Conservation (phyloP, 2,797 vertebrate species). For the Halcyon chelicuti region DNA sequence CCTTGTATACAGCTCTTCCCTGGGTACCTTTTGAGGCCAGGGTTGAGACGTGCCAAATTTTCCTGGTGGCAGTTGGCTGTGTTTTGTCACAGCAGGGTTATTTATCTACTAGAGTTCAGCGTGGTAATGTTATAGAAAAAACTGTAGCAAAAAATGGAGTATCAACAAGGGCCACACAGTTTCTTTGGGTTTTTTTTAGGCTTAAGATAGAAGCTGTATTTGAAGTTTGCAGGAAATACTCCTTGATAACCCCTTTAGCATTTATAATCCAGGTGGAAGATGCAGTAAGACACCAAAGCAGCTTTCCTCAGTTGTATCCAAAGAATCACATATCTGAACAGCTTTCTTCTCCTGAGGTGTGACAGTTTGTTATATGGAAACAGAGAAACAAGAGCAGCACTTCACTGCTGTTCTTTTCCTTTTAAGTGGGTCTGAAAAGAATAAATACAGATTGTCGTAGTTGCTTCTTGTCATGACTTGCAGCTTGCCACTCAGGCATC, state of each 20-base stretch:
- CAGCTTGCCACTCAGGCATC: neutral
- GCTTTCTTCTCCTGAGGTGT: neutral
- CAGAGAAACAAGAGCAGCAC: neutral
- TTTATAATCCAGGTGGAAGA: neutral
- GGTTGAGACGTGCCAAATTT: neutral
- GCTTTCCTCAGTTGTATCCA: neutral
- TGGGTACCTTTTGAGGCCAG: neutral
- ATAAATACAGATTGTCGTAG: neutral
- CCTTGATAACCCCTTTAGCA: neutral
- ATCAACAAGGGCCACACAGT: neutral
- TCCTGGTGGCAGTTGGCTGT: neutral
- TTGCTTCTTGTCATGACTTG: neutral
- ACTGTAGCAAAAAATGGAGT: neutral
- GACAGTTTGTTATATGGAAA: neutral
- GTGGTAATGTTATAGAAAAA: neutral
- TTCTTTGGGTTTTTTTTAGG: neutral
- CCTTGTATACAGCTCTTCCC: neutral
- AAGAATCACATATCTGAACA: neutral
- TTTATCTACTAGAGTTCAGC: neutral
- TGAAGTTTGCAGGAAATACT: neutral
- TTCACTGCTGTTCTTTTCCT: neutral
- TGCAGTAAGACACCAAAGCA: neutral
- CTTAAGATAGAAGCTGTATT: neutral
- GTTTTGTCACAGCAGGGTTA: neutral
- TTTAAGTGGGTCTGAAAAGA: neutral